Evolutionary conservation across 2,797 vertebrate species (phyloP), one percentile per base, ranked within the genome.

Genomic region (Psittacula echo): DNA sequence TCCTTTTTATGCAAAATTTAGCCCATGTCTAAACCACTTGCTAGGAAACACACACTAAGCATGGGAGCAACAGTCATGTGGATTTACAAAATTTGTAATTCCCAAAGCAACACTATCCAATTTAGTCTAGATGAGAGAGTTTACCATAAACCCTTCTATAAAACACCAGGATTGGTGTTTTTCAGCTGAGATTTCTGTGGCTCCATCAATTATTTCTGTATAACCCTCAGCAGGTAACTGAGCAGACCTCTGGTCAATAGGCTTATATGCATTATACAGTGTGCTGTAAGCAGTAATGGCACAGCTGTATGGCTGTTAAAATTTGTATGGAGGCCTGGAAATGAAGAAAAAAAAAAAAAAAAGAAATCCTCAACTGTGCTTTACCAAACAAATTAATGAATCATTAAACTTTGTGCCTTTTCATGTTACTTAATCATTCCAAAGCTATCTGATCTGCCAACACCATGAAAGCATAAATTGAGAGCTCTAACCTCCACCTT

Each of bases 321-420:
- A 45, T n/a, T 75, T 74, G 77, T 68, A 84, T 30, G 39, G 27
- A 81, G 13, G 41, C 30, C 26, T 78, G 53, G 23, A 94, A 86
- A 94, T 34, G 20, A 68, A 75, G 48, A 53, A 0, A 2, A 3
- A 15, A 60, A 11, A 19, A 26, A 53, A 0, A 2, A 3, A 15
- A 60, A 11, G 16, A 26, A n/a, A 34, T 11, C 14, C n/a, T 51
- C 54, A 70, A 9, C 20, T 44, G 4, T 17, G 39, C 18, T 66
- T 71, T 48, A 75, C 34, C 4, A 32, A 54, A 56, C 39, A 71
- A 32, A 61, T 24, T 39, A 82, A 30, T 17, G 51, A 82, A 65
- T 79, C n/a, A 16, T 61, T 27, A 54, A 30, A 37, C 14, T 54
- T 70, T 37, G 42, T 3, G 3, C 21, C 65, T 60, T 41, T 34